Base-by-base conservation (phyloP, 2,113 vertebrate species). In the Promerops cafer region DNA sequence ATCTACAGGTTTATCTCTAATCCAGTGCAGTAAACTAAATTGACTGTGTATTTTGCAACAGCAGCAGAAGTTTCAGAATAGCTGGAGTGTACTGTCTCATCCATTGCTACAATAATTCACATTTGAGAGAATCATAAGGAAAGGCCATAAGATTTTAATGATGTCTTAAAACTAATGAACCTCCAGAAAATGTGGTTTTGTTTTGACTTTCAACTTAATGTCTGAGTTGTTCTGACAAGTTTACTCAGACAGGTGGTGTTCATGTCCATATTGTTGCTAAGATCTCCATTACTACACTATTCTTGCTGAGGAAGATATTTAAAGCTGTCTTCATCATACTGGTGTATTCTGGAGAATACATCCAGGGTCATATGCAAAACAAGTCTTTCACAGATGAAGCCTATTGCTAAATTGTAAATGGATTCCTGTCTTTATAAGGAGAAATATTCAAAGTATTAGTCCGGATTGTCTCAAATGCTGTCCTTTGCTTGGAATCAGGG, bases 1-100 rank as follows among this genome's bases (percentile, higher is more conserved):
- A 86, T 93, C 89, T 93, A 90, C 88, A 91, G 35, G 72, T 92
- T 96, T 90, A 91, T 97, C 89, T 95, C 56, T 93, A 90, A 93
- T 90, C 89, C 75, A 76, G 57, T 27, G n/a, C 28, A 52, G 59
- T 90, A 80, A 93, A 95, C 28, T 87, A 84, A 96, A 94, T 88
- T 53, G 86, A 63, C 59, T 82, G 70, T 78, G 21, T 49, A 90
- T 91, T 96, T 92, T 95, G 91, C 85, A 89, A 37, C 37, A 89
- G 20, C 47, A 94, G 84, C 87, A 90, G 21, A 93, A 75, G 60
- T 54, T 95, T 74, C 61, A 60, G 77, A 60, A 87, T 37, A 71
- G 13, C 50, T 75, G 17, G 10, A 76, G 27, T n/a, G 22, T n/a
- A 44, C 28, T 31, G 23, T 74, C 35, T 92, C 35, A 75, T 68